Conservation (phyloP, 1,140 invertebrate genomes). For the Heliconius himera region DNA sequence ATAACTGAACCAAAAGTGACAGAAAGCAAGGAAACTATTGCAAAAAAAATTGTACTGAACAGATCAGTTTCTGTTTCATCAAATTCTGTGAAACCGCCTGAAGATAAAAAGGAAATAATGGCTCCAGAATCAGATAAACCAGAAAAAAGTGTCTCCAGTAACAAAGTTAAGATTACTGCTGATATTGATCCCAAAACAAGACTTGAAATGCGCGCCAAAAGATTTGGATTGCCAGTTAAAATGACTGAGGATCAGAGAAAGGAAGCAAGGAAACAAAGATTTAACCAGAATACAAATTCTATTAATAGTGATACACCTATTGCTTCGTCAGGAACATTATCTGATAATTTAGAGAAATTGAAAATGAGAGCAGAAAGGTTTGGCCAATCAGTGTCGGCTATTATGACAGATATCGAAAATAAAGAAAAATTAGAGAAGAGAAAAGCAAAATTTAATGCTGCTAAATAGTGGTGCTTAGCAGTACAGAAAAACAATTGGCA, state of each 20-base stretch:
- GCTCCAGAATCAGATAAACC: slow-evolving; percentile 43
- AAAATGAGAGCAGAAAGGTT: slow-evolving; percentile 90
- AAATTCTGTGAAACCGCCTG: slow-evolving; percentile 41
- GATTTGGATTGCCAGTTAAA: slow-evolving; percentile 86
- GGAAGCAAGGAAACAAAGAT: slow-evolving; percentile 86
- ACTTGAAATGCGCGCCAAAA: slow-evolving; percentile 89
- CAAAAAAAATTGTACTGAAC: slow-evolving; percentile 84
- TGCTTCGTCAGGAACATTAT: slow-evolving; percentile 74
- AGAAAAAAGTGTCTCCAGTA: slow-evolving; percentile 41
- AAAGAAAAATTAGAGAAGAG: slow-evolving; percentile 87
- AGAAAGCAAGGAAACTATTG: slow-evolving; percentile 73
- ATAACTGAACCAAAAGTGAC: slow-evolving; percentile 52
- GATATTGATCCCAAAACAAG: slow-evolving; percentile 86
- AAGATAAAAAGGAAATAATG: slow-evolving; percentile 43
- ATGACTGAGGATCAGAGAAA: slow-evolving; percentile 83
- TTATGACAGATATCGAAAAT: slow-evolving; percentile 85
- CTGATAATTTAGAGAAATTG: slow-evolving; percentile 82
- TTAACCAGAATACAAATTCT: slow-evolving; percentile 70
- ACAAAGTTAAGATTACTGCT: slow-evolving; percentile 82
- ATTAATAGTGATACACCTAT: slow-evolving; percentile 59
- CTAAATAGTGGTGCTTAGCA: slow-evolving; percentile 40
- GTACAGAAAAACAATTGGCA: slow-evolving; percentile 4
- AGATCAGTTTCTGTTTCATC: slow-evolving; percentile 83
- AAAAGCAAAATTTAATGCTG: slow-evolving; percentile 85
- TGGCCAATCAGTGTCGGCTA: slow-evolving; percentile 86